phyloP scores from a whole-genome alignment of 2,797 vertebrate genomes.

The Brachyalestes nurse region DNA sequence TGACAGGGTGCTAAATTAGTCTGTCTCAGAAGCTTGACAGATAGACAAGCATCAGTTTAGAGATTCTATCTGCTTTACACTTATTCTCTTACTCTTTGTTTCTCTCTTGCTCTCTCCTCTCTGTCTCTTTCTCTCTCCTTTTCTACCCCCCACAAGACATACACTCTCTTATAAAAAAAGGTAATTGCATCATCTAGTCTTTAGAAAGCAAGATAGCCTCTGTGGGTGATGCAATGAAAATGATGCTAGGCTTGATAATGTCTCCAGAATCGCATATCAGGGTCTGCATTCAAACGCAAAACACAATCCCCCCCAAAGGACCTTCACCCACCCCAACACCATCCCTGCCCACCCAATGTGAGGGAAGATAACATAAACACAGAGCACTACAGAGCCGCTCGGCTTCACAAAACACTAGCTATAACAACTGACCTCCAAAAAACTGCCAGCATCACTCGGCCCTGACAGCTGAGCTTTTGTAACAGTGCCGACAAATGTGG shows the following conservation, averaged over 20 bases:
- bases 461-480: slow-evolving; percentile 30
- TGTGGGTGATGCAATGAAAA: slow-evolving; percentile 34
- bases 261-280: slow-evolving; percentile 41
- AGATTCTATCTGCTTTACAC: slow-evolving; percentile 49
- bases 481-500: not conserved
- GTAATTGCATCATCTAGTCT: slow-evolving; percentile 57
- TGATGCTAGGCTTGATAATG: slow-evolving; percentile 50
- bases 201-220: slow-evolving; percentile 29
- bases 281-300: slow-evolving; percentile 24
- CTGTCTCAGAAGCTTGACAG: slow-evolving; percentile 73
- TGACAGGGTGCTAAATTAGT: slow-evolving; percentile 77
- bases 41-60: slow-evolving; percentile 71
- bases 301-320: slow-evolving; percentile 8
- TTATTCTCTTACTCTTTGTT: not conserved
- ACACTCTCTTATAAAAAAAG: slow-evolving; percentile 40
- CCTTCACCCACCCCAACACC: no score
- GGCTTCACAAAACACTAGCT: slow-evolving; percentile 7
- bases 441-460: slow-evolving; percentile 8
- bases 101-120: no score
- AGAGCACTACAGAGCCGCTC: not conserved
- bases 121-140: not conserved
- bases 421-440: slow-evolving; percentile 53
- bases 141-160: not conserved
- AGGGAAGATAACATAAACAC: slow-evolving; percentile 3
- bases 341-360: not conserved